Evolutionary conservation across 1,140 invertebrate genomes (phyloP).

Genomic region (Drosophila eugracilis): DNA sequence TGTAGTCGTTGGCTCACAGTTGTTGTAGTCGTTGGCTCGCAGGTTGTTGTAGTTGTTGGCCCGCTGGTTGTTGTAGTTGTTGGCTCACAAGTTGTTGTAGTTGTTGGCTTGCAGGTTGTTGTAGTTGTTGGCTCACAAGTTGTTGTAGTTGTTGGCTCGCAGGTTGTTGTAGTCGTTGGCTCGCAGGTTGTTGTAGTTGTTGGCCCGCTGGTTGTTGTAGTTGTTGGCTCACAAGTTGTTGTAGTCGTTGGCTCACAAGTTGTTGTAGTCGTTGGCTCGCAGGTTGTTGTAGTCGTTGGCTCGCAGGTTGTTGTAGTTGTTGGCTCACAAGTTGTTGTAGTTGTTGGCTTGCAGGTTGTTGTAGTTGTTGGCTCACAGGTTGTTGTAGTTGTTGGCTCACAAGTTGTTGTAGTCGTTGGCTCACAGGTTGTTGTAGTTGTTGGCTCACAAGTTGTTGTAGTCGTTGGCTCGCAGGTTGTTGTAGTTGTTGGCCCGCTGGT

Average conservation of each 20-base stretch:
- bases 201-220: slow-evolving; percentile 15
- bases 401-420: slow-evolving; percentile 1
- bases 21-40: slow-evolving; percentile 5
- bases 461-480: slow-evolving; percentile 2
- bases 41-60: not conserved
- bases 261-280: slow-evolving; percentile 18
- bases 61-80: slow-evolving; percentile 8
- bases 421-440: not conserved
- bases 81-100: not conserved
- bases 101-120: not conserved
- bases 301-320: slow-evolving; percentile 12
- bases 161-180: not conserved
- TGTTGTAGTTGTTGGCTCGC: not conserved
- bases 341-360: slow-evolving; percentile 13
- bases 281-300: slow-evolving; percentile 9
- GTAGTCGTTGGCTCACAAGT: slow-evolving; percentile 4
- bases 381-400: not conserved
- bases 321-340: slow-evolving; percentile 23
- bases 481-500: slow-evolving; percentile 27
- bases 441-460: slow-evolving; percentile 12
- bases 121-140: not conserved
- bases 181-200: slow-evolving; percentile 8
- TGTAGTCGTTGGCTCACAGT: slow-evolving; percentile 15
- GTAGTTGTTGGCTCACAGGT: slow-evolving; percentile 21
- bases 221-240: not conserved